A percentile compares a stretch with the other conserved stretches of the same genome.
Evolutionary conservation across 2,113 vertebrate genomes (phyloP).

Genomic region (Grus americana): DNA sequence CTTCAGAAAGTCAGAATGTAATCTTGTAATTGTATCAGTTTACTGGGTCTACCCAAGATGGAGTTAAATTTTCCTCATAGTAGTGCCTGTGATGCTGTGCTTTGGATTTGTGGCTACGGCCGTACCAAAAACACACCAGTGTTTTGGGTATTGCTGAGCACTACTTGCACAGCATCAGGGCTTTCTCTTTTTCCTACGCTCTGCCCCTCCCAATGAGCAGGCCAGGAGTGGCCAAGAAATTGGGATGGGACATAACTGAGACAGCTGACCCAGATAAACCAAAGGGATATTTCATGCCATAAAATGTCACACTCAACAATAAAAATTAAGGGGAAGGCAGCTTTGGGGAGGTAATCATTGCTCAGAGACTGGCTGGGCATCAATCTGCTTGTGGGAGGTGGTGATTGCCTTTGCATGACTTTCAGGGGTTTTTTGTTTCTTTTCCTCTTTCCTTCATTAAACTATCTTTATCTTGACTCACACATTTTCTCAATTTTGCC

Average conservation of each 20-base stretch:
- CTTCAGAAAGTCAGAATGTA: neutral
- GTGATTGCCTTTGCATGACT: neutral
- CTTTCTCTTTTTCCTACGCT: neutral
- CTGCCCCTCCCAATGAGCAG: accelerated
- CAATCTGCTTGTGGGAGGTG: neutral
- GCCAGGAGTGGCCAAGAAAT: neutral
- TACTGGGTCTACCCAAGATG: neutral
- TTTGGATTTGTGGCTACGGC: neutral
- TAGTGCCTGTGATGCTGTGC: accelerated
- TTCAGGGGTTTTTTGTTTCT: neutral
- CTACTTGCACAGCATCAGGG: neutral
- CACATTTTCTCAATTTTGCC: neutral
- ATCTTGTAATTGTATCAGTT: neutral
- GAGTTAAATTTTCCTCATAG: too few species aligned
- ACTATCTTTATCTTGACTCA: neutral
- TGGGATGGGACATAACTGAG: neutral
- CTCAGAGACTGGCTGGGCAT: neutral
- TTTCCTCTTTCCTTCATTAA: neutral
- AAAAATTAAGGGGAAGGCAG: neutral
- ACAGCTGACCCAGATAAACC: neutral
- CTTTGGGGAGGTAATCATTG: accelerated
- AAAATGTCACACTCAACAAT: neutral
- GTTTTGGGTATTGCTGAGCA: neutral
- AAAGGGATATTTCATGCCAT: neutral
- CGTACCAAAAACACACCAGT: neutral